A percentile compares a stretch with the other conserved stretches of the same genome.
phyloP scores from a whole-genome alignment of 1,140 invertebrate species.

The Psilanteris sp. region DNA sequence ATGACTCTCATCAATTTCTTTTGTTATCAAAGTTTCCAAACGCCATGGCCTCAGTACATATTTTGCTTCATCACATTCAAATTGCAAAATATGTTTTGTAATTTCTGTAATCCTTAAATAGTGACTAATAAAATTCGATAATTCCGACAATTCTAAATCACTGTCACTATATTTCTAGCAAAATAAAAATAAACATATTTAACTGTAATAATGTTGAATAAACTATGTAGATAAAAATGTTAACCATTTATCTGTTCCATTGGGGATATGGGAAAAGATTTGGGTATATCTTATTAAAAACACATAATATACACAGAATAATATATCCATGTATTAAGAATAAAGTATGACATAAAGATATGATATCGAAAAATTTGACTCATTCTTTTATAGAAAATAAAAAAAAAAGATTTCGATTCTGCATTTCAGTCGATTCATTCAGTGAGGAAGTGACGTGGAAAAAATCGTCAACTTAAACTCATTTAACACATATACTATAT shows the following conservation, averaged over 20 bases:
- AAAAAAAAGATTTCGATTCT: conserved; percentile 36
- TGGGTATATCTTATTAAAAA: conserved; percentile 29
- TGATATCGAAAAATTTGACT: conserved; percentile 59
- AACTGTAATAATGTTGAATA: not conserved
- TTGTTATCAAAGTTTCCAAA: conserved; percentile 60
- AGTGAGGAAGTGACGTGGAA: conserved; percentile 56
- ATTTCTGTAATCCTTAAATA: conserved; percentile 66
- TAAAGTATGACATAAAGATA: conserved; percentile 71
- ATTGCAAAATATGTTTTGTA: conserved; percentile 65
- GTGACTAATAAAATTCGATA: conserved; percentile 64
- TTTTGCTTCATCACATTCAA: conserved; percentile 71
- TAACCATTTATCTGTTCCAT: conserved; percentile 54
- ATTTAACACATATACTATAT: conserved; percentile 63
- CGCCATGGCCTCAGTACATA: conserved; percentile 73
- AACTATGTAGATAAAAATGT: conserved; percentile 64
- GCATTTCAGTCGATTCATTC: conserved; percentile 66
- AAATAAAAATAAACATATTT: conserved; percentile 32
- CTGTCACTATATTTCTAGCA: conserved; percentile 5
- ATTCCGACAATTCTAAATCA: conserved; percentile 56
- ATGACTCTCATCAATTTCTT: conserved; percentile 50
- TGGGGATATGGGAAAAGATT: not conserved
- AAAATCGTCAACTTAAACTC: conserved; percentile 61
- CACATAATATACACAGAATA: conserved; percentile 60
- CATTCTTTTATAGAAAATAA: conserved; percentile 10
- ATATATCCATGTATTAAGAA: conserved; percentile 74